A percentile compares a stretch with the other conserved stretches of the same genome.
These are phyloP conservation scores for Ceraclea dissimilis DNA, from an alignment of 2,888 invertebrate genomes.

Conservation along the genomic window DNA sequence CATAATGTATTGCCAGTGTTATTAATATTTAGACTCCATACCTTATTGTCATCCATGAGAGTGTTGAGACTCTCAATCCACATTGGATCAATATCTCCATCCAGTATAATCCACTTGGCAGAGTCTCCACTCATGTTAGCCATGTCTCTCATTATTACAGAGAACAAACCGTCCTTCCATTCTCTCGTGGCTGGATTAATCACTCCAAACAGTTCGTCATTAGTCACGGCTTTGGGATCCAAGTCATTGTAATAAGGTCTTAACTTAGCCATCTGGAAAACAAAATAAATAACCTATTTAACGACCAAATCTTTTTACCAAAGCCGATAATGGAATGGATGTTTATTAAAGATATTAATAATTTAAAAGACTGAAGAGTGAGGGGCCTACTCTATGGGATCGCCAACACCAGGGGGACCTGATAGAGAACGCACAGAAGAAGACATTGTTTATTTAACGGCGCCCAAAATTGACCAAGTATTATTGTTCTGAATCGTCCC, in stretches of 20 bases:
- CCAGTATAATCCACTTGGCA: constrained; percentile 91
- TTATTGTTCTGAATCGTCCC: no score
- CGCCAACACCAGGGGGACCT: no score
- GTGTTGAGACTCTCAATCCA: constrained; percentile 97
- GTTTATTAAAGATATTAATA: background rate
- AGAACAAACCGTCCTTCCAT: constrained; percentile 89
- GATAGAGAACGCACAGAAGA: no score
- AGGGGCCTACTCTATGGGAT: no score
- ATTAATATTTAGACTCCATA: no score
- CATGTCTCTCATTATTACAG: constrained; percentile 88
- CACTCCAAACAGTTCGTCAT: constrained; percentile 89
- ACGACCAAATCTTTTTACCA: no score
- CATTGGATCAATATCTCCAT: constrained; percentile 97
- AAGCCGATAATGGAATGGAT: background rate
- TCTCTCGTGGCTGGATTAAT: constrained; percentile 91
- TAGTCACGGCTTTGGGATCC: constrained; percentile 95
- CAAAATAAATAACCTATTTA: no score
- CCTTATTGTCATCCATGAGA: constrained; percentile 96
- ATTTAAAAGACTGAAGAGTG: no score
- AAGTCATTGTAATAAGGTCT: constrained; percentile 83
- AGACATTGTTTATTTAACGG: no score
- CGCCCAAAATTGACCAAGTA: no score
- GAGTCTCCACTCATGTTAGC: constrained; percentile 80
- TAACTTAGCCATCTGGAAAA: constrained; percentile 58
- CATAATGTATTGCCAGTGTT: no score